Evolutionary conservation across 2,113 vertebrate species (phyloP), one percentile per base, ranked within the genome.

Genomic region (Ptilonorhynchus violaceus): DNA sequence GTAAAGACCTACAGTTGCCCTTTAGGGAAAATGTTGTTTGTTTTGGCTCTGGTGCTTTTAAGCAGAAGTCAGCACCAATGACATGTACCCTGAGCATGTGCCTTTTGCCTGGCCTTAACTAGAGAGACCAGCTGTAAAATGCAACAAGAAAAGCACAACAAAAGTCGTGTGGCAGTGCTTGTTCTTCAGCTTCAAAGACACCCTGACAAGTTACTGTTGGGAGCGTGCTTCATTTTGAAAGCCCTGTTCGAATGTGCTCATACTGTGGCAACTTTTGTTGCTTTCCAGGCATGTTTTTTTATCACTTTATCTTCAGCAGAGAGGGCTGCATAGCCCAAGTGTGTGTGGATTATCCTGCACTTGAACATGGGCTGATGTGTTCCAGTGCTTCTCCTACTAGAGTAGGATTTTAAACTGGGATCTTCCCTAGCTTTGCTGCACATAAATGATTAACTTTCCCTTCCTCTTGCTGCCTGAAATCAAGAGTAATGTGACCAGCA

Each of bases 381-480:
- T 95, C 82, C 47, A 52, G 35, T 88, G 88, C 69, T 88, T 87
- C 58, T 7, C 50, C 67, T 88, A 22, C 79, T 74, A 75, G 56
- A 80, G 82, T 4, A 77, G 33, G 72, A 83, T 83, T 96, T 92
- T 52, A 86, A 91, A 49, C 62, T 66, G 74, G 78, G 70, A 85
- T 76, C 62, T 88, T 94, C 75, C n/a, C 46, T 73, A 66, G 70
- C 58, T 70, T 55, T 11, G 6, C 74, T 86, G 72, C 50, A 10
- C 49, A 56, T 85, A 88, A 94, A 88, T 92, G 12, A 90, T 93
- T 83, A 90, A 80, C 31, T 91, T 86, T 75, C 67, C 44, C 52
- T 82, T 88, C 68, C 62, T 92, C 58, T 84, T 68, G 62, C 81
- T 85, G 66, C n/a, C 30, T 21, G 9, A 41, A 84, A 70, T 67